Evolutionary conservation across 2,888 invertebrate genomes (phyloP).

Genomic region (Tiliacea citrago): DNA sequence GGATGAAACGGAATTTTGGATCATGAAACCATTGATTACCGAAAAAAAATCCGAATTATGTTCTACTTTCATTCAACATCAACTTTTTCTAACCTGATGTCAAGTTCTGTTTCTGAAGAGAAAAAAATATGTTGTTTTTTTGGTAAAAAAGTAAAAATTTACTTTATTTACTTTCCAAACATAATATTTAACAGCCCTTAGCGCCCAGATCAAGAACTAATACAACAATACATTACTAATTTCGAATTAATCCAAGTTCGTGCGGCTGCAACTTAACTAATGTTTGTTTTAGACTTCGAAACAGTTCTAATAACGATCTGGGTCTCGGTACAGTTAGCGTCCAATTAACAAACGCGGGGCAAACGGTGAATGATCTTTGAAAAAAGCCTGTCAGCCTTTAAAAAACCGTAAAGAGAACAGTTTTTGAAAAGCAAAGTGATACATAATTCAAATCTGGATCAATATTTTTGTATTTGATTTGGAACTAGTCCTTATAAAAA

Average conservation of each 20-base stretch:
- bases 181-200: neutral
- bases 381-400: neutral
- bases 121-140: neutral
- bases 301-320: slow-evolving; percentile 20
- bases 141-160: neutral
- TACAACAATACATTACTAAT: slow-evolving; percentile 9
- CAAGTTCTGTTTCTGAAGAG: neutral
- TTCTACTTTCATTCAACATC: neutral
- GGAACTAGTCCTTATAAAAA: too few relatives aligned
- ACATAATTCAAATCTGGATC: neutral
- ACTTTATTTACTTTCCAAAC: neutral
- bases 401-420: neutral
- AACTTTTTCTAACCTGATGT: neutral
- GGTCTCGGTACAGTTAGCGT: slow-evolving; percentile 16
- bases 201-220: neutral
- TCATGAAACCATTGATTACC: neutral
- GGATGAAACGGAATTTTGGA: neutral
- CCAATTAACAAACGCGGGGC: slow-evolving; percentile 14
- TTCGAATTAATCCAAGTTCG: slow-evolving; percentile 9
- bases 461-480: neutral
- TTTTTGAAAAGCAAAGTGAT: neutral
- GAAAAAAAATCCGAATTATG: neutral
- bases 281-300: slow-evolving; percentile 42
- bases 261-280: slow-evolving; percentile 19
- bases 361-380: neutral